Evolutionary conservation across 2,797 vertebrate species (phyloP), one percentile per base, ranked within the genome.

Genomic region (Danio tinwini): DNA sequence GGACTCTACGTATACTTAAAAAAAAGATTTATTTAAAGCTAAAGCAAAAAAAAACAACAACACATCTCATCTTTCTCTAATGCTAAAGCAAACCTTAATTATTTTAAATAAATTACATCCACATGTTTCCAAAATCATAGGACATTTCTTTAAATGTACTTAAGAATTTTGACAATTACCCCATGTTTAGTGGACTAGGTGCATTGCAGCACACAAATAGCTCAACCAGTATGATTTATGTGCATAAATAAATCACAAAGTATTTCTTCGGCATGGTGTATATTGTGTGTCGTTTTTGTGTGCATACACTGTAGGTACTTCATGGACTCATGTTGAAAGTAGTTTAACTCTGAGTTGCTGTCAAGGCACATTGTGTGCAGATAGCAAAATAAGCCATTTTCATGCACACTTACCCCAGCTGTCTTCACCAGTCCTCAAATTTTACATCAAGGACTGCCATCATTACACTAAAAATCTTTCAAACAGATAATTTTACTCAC

Each of bases 341-440:
- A 58, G 21, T 75, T 84, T 74, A 64, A 64, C n/a, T 70, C 56
- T 39, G 49, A 44, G 75, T 17, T 85, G 58, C 70, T 81, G 59
- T 81, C 74, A 77, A 78, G 74, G 74, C 74, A 73, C 63, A 72
- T 72, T 45, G 69, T 65, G 70, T 78, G 45, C 59, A 67, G 53
- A 68, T 59, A 81, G 53, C 65, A 76, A 85, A 81, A 78, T 68
- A 83, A 81, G 55, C 69, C 44, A 65, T 85, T 85, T 80, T 85
- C 74, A 85, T 53, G 64, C 52, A 58, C 78, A 81, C 44, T 81
- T 81, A 81, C 37, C 47, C 59, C 17, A 58, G 74, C 53, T 58
- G 7, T 74, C 74, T 69, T 29, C 53, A 47, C 53, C 19, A 17
- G 39, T 84, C 19, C 29, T 11, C 40, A 49, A 61, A 40, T 73